These are phyloP conservation scores for Cyrtorhinus lividipennis DNA, from an alignment of 1,140 invertebrate species.

Conservation along the genomic window DNA sequence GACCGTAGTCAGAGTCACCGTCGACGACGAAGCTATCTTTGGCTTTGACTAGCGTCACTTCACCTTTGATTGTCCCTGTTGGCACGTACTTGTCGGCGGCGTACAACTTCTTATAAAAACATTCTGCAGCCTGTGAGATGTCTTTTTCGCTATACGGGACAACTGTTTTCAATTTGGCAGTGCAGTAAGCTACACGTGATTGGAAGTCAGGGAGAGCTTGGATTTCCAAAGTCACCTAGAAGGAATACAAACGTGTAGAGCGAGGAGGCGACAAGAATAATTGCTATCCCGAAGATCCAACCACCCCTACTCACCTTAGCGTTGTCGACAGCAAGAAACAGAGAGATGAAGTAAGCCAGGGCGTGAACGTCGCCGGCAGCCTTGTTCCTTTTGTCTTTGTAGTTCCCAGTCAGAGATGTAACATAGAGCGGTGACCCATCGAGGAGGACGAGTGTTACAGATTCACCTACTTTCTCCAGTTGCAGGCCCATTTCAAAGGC, in stretches of 20 bases:
- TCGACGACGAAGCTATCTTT: no score
- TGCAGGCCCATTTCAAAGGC: no score
- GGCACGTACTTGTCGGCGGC: conserved; percentile 58
- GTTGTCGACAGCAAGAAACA: conserved; percentile 64
- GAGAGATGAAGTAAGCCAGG: conserved; percentile 64
- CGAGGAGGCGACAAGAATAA: no score
- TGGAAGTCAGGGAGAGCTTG: conserved; percentile 36
- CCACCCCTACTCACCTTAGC: conserved; percentile 50
- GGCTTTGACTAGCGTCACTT: conserved; percentile 60
- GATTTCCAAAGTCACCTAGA: conserved; percentile 40
- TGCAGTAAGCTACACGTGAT: conserved; percentile 36
- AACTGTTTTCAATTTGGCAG: conserved; percentile 44
- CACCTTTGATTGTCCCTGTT: conserved; percentile 43
- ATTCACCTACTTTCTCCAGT: conserved; percentile 53
- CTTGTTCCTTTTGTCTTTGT: conserved; percentile 38
- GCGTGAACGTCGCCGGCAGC: conserved; percentile 49
- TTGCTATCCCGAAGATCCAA: no score
- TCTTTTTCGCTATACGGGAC: conserved; percentile 30
- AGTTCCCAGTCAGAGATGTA: conserved; percentile 52
- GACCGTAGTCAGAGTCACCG: conserved; percentile 62
- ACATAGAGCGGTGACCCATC: conserved; percentile 89
- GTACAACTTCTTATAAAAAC: conserved; percentile 62
- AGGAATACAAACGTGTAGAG: no score
- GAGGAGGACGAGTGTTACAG: conserved; percentile 56
- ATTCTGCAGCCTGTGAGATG: conserved; percentile 1